A percentile compares a stretch with the other conserved stretches of the same genome.
Evolutionary conservation across 1,140 invertebrate species (phyloP).

Genomic region (Micrasema longulum): DNA sequence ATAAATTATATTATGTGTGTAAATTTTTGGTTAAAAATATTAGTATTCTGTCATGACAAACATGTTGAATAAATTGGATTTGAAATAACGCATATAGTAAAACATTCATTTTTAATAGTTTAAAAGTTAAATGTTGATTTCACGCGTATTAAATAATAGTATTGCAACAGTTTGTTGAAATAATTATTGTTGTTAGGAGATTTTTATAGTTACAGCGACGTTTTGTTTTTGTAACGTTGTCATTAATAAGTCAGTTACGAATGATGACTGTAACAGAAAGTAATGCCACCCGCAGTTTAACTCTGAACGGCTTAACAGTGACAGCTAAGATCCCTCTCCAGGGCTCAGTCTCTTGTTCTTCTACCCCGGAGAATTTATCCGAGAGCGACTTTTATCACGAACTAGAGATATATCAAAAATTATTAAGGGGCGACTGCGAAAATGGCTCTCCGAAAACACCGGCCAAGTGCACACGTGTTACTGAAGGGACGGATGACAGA

Average conservation of each 20-base stretch:
- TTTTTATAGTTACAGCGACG: too few relatives aligned
- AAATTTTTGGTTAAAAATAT: too few relatives aligned
- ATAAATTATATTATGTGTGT: too few relatives aligned
- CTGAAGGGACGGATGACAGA: constrained; percentile 22
- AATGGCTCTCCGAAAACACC: constrained; percentile 52
- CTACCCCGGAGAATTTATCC: constrained; percentile 51
- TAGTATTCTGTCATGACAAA: too few relatives aligned
- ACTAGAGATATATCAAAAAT: constrained; percentile 54
- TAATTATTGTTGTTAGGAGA: too few relatives aligned
- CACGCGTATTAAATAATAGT: too few relatives aligned
- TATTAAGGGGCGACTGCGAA: constrained; percentile 52
- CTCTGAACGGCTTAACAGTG: constrained; percentile 51
- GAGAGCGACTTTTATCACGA: constrained; percentile 55
- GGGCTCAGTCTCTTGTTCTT: constrained; percentile 27
- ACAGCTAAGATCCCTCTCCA: constrained; percentile 46
- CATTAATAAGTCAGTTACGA: background rate
- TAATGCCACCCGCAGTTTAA: constrained; percentile 52
- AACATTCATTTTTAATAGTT: too few relatives aligned
- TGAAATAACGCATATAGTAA: too few relatives aligned
- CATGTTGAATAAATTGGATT: too few relatives aligned
- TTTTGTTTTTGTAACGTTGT: too few relatives aligned
- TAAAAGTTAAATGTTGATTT: background rate
- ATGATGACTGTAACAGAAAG: constrained; percentile 54
- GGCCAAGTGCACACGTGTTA: constrained; percentile 49
- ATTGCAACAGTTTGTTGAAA: too few relatives aligned